Conservation (phyloP, 1,140 invertebrate genomes). For the Apis laboriosa region DNA sequence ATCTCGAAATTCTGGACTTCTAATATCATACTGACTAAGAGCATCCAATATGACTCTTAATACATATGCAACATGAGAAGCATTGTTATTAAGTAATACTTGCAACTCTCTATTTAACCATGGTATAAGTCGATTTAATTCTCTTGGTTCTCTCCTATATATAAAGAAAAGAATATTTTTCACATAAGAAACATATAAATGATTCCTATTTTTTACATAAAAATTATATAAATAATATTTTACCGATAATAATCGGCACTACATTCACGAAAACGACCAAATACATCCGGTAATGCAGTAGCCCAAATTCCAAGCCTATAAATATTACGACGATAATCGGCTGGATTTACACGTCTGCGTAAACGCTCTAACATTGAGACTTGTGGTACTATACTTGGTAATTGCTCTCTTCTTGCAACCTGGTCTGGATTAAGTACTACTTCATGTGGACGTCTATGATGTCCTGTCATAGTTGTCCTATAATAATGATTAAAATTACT, state of each 20-base stretch:
- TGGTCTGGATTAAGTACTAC: conserved; percentile 67
- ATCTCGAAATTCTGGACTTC: conserved; percentile 87
- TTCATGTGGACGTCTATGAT: conserved; percentile 56
- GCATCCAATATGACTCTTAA: conserved; percentile 86
- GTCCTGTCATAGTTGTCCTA: conserved; percentile 72
- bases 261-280: conserved; percentile 86
- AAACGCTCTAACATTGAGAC: conserved; percentile 64
- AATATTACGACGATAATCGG: conserved; percentile 85
- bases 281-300: conserved; percentile 84
- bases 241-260: conserved; percentile 89
- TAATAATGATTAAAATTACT: conserved; percentile 18
- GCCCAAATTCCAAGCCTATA: conserved; percentile 91
- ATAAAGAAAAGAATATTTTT: conserved; percentile 40
- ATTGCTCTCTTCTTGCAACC: conserved; percentile 68
- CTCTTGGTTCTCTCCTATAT: conserved; percentile 88
- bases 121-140: conserved; percentile 90
- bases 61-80: conserved; percentile 85
- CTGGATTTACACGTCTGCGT: conserved; percentile 67
- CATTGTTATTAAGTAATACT: conserved; percentile 84
- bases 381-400: conserved; percentile 61
- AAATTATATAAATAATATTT: background rate
- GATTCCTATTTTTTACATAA: background rate
- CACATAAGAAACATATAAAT: background rate
- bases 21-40: conserved; percentile 87
- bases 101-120: conserved; percentile 94